Evolutionary conservation across 2,113 vertebrate species (phyloP).

Genomic region (Catharus minimus): DNA sequence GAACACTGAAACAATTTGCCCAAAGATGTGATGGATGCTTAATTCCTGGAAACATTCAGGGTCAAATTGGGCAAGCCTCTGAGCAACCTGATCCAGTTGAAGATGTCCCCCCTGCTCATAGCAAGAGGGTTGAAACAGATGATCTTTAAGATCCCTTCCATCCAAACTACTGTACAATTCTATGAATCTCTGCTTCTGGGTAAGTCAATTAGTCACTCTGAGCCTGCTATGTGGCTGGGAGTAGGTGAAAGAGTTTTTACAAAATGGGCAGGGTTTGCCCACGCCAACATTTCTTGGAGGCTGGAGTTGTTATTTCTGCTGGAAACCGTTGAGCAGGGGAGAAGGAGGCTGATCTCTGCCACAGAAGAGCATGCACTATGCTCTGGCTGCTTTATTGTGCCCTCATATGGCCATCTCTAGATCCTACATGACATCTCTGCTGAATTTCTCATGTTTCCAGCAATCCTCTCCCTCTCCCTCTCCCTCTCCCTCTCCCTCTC

Average conservation of each 20-base stretch:
- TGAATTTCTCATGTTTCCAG: background rate
- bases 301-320: background rate
- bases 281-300: background rate
- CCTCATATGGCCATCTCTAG: background rate
- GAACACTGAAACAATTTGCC: background rate
- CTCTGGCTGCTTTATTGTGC: background rate
- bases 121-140: background rate
- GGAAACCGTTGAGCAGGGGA: background rate
- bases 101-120: background rate
- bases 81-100: background rate
- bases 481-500: too few relatives aligned
- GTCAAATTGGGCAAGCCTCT: background rate
- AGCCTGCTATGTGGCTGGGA: background rate
- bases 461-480: background rate
- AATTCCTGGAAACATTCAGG: background rate
- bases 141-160: background rate
- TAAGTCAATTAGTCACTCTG: background rate
- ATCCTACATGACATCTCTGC: background rate
- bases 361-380: background rate
- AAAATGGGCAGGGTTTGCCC: background rate
- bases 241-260: background rate
- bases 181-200: background rate
- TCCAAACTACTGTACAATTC: background rate
- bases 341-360: background rate
- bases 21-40: background rate